A percentile compares a stretch with the other conserved stretches of the same genome.
phyloP scores from a whole-genome alignment of 2,888 invertebrate genomes.

The Eristalis pertinax region DNA sequence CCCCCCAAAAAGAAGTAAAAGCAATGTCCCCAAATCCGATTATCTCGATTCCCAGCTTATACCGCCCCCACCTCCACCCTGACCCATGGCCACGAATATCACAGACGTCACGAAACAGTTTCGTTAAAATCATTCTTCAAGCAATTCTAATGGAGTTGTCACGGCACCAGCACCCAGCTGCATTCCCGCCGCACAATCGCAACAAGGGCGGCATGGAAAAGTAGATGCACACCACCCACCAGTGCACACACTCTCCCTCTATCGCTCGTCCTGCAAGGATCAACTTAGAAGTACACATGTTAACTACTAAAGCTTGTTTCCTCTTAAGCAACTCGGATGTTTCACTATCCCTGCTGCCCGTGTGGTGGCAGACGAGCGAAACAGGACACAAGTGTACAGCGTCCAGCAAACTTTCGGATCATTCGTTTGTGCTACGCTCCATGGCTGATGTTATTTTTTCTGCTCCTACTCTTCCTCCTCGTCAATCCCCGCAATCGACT shows the following conservation, averaged over 20 bases:
- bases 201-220: conserved; percentile 1
- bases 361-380: neutral
- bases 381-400: neutral
- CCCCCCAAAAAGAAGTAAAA: neutral
- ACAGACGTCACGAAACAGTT: conserved; percentile 40
- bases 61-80: neutral
- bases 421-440: conserved; percentile 39
- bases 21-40: conserved; percentile 30
- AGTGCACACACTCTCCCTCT: neutral
- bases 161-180: neutral
- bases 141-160: neutral
- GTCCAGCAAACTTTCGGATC: conserved; percentile 55
- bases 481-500: conserved; percentile 12
- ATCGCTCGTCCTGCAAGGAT: conserved; percentile 12
- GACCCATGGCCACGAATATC: conserved; percentile 13
- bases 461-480: neutral
- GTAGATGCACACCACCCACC: neutral
- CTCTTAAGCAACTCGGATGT: conserved; percentile 26
- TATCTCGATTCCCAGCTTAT: conserved; percentile 27
- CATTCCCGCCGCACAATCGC: neutral
- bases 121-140: conserved; percentile 26
- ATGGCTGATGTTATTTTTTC: neutral
- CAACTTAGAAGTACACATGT: conserved; percentile 63
- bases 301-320: conserved; percentile 44
- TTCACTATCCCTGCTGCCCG: conserved; percentile 34